These are phyloP conservation scores for Hyles lineata DNA, from an alignment of 2,888 invertebrate genomes.

Conservation along the genomic window DNA sequence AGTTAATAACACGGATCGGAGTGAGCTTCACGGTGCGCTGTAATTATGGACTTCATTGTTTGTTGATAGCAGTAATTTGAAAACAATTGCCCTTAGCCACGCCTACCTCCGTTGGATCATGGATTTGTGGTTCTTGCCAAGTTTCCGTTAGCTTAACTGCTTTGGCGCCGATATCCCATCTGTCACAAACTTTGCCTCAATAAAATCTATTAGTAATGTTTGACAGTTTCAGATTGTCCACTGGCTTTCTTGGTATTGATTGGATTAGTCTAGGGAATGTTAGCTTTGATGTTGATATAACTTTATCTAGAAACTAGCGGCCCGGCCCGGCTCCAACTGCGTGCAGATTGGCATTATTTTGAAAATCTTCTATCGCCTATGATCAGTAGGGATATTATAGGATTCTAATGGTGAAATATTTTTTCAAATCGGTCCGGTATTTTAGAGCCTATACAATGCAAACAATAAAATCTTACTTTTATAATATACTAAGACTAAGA, in stretches of 20 bases:
- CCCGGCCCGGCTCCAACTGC: too few relatives aligned
- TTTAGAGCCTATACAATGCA: too few relatives aligned
- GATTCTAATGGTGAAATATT: too few relatives aligned
- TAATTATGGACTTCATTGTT: slow-evolving; percentile 13
- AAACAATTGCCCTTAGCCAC: slow-evolving; percentile 15
- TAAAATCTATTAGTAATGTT: not conserved
- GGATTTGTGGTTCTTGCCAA: slow-evolving; percentile 16
- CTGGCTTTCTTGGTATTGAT: not conserved
- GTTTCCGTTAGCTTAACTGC: not conserved
- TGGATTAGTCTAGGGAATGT: not conserved
- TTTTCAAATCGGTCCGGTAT: too few relatives aligned
- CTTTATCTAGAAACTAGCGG: not conserved
- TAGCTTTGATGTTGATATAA: not conserved
- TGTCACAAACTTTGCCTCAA: not conserved
- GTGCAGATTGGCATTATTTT: too few relatives aligned
- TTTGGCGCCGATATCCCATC: not conserved
- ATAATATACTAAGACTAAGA: too few relatives aligned
- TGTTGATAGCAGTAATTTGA: slow-evolving; percentile 10
- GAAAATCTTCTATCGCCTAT: too few relatives aligned
- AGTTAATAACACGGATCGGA: not conserved
- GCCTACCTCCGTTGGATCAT: slow-evolving; percentile 2
- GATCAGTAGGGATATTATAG: too few relatives aligned
- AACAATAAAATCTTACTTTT: too few relatives aligned
- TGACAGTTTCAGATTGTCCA: not conserved
- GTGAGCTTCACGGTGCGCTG: not conserved